These are phyloP conservation scores for Prinia subflava DNA, from an alignment of 2,113 vertebrate genomes.

Conservation along the genomic window DNA sequence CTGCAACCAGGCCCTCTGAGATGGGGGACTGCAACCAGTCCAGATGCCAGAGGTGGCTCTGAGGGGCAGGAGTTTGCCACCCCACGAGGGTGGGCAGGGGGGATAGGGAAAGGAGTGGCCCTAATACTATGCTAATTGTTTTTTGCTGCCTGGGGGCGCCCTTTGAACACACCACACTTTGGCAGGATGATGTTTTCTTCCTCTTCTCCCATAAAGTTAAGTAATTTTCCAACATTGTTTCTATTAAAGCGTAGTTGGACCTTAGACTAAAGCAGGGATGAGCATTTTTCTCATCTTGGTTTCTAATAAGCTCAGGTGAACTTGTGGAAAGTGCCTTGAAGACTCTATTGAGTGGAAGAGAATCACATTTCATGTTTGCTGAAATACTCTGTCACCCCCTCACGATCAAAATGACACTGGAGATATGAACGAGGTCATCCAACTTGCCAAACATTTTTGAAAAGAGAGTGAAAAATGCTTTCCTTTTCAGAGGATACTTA, in stretches of 20 bases:
- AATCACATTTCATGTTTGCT: slow-evolving; percentile 33
- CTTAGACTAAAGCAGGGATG: neutral
- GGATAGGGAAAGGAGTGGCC: neutral
- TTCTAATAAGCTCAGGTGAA: neutral
- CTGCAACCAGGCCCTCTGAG: neutral
- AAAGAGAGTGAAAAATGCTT: slow-evolving; percentile 1
- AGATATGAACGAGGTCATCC: neutral
- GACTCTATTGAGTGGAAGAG: neutral
- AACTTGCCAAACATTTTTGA: neutral
- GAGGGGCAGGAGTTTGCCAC: neutral
- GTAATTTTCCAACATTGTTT: neutral
- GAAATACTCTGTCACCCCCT: slow-evolving; percentile 33
- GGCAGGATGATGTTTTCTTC: neutral
- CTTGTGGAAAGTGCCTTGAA: neutral
- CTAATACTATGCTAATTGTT: neutral
- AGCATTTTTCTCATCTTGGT: neutral
- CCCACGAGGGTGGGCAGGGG: fast-evolving
- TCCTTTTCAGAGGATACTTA: neutral
- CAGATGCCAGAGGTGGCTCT: neutral
- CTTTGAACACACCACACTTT: neutral
- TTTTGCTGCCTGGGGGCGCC: neutral
- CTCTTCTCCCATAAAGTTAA: neutral
- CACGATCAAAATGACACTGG: neutral
- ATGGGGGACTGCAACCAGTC: neutral
- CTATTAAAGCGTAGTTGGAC: neutral